Percentiles rank a stretch among this genome's conserved stretches.
These are phyloP conservation scores for Smittia sp. DNA, from an alignment of 2,888 invertebrate species.

Conservation along the genomic window DNA sequence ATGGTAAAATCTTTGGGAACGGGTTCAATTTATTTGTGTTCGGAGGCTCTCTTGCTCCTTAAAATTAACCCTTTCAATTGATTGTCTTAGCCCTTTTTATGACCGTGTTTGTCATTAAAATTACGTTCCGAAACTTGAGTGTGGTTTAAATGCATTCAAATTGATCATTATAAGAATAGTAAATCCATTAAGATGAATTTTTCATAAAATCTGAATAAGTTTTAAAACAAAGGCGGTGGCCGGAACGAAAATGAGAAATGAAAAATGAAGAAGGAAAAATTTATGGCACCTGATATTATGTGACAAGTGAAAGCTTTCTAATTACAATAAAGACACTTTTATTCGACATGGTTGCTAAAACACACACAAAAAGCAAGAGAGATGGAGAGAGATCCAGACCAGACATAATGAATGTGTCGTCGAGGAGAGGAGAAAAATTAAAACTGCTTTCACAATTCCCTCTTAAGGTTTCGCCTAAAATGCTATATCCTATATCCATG, in stretches of 20 bases:
- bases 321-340: conserved; percentile 40
- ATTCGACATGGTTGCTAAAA: conserved; percentile 35
- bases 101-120: conserved; percentile 40
- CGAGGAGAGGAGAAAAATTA: conserved; percentile 34
- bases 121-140: conserved; percentile 3
- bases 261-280: neutral
- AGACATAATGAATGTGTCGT: conserved; percentile 41
- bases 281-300: conserved; percentile 38
- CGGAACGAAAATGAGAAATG: too few relatives aligned
- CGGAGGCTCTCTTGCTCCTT: conserved; percentile 16
- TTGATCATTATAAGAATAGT: conserved; percentile 34
- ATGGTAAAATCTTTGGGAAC: conserved; percentile 32
- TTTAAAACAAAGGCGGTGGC: neutral
- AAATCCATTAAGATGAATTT: conserved; percentile 29
- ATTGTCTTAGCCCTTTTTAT: conserved; percentile 40
- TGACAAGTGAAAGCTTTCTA: conserved; percentile 41
- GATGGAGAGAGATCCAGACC: conserved; percentile 27
- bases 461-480: conserved; percentile 36
- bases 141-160: conserved; percentile 34
- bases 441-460: conserved; percentile 41
- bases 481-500: conserved; percentile 37
- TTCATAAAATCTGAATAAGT: neutral
- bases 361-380: conserved; percentile 5
- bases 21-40: conserved; percentile 27
- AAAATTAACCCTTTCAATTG: conserved; percentile 42